Conservation (phyloP, 1,140 invertebrate genomes). For the Parasteatoda tepidariorum region DNA sequence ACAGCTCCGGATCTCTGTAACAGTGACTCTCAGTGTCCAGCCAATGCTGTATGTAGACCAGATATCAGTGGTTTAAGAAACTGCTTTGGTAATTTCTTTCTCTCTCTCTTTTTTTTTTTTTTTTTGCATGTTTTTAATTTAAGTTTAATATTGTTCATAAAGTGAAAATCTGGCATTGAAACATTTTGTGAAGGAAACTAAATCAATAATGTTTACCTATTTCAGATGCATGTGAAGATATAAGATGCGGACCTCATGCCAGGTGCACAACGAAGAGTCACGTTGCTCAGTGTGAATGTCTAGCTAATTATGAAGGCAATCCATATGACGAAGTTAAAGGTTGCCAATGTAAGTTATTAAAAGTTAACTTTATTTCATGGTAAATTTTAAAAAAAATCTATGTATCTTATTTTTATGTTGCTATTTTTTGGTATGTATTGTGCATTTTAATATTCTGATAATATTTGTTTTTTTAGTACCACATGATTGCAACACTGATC, state of each 20-base stretch:
- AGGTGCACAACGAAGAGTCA: slow-evolving; percentile 85
- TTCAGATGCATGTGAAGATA: slow-evolving; percentile 63
- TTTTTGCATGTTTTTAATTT: neutral
- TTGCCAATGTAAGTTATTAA: slow-evolving; percentile 61
- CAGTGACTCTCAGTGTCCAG: slow-evolving; percentile 62
- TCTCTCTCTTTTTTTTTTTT: neutral
- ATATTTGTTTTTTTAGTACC: slow-evolving; percentile 37
- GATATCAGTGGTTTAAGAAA: slow-evolving; percentile 72
- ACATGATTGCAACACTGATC: slow-evolving; percentile 62
- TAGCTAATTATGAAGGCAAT: slow-evolving; percentile 80
- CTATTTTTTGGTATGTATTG: neutral
- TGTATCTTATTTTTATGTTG: no score
- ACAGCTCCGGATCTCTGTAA: slow-evolving; percentile 51
- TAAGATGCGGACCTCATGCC: slow-evolving; percentile 82
- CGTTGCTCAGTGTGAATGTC: slow-evolving; percentile 85
- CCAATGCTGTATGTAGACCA: slow-evolving; percentile 67
- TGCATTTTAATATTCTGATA: neutral
- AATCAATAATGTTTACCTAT: neutral
- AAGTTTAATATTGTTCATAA: neutral
- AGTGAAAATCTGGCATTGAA: neutral
- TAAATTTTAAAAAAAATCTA: neutral
- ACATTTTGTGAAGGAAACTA: neutral
- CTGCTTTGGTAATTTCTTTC: slow-evolving; percentile 51
- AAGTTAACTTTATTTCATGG: neutral
- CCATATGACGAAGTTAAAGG: slow-evolving; percentile 68